These are phyloP conservation scores for Toxotes chatareus DNA, from an alignment of 2,113 vertebrate genomes.

Conservation along the genomic window DNA sequence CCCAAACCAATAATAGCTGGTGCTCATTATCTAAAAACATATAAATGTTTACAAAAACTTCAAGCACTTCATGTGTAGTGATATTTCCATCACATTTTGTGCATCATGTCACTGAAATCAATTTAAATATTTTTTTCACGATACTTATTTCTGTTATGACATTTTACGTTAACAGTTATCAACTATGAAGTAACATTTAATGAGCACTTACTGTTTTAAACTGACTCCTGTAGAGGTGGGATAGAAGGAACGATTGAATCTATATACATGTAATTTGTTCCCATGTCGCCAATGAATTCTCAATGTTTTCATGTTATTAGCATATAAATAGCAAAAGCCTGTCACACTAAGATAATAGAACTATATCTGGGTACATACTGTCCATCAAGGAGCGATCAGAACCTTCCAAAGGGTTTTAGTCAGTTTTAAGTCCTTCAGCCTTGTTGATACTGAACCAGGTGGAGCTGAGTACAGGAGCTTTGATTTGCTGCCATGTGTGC, in stretches of 20 bases:
- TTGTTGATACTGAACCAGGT: not conserved
- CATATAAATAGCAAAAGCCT: not conserved
- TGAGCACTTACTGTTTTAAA: not conserved
- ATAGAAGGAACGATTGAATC: not conserved
- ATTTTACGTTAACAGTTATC: not conserved
- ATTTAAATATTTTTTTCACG: not conserved
- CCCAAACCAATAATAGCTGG: not conserved
- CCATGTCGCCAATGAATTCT: not conserved
- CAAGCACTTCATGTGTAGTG: no score
- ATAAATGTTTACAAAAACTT: no score
- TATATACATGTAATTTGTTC: not conserved
- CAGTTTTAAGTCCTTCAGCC: no score
- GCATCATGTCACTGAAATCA: not conserved
- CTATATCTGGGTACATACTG: not conserved
- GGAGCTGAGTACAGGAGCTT: no score
- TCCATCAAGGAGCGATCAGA: not conserved
- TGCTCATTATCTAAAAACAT: not conserved
- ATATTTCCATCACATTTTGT: no score
- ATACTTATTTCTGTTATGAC: not conserved
- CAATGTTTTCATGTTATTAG: slow-evolving; percentile 1
- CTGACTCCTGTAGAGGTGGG: not conserved
- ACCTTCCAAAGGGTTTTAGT: not conserved
- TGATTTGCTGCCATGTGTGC: not conserved
- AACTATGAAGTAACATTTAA: not conserved
- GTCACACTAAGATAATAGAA: not conserved